Evolutionary conservation across 2,113 vertebrate species (phyloP).

Genomic region (Ammodytes dubius): DNA sequence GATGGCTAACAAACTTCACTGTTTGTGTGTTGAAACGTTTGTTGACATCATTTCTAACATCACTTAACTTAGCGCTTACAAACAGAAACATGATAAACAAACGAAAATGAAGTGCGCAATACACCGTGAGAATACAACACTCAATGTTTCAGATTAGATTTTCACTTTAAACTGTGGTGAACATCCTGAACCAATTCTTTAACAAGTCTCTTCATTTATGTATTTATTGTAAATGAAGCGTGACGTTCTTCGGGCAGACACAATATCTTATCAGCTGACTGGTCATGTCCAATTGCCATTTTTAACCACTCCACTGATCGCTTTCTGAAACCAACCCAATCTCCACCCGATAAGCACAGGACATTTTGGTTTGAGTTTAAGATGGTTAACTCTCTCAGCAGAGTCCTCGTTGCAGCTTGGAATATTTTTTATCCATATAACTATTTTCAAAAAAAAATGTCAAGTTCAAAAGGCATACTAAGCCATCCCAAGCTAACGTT

Average conservation of each 20-base stretch:
- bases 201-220: neutral
- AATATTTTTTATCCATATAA: neutral
- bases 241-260: too few species aligned
- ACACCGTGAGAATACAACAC: neutral
- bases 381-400: neutral
- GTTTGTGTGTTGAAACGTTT: too few species aligned
- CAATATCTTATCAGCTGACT: neutral
- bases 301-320: neutral
- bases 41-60: too few species aligned
- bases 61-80: too few species aligned
- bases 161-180: neutral
- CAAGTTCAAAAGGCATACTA: too few species aligned
- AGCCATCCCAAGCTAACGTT: too few species aligned
- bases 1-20: too few species aligned
- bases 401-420: neutral
- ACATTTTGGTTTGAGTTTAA: neutral
- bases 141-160: neutral
- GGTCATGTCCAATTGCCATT: neutral
- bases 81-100: neutral
- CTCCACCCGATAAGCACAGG: neutral
- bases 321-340: neutral
- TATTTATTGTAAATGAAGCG: neutral
- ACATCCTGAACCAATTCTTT: neutral
- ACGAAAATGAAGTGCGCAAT: neutral
- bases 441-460: neutral